Conservation (phyloP, 2,888 invertebrate species). For the Seira sanloemensis region DNA sequence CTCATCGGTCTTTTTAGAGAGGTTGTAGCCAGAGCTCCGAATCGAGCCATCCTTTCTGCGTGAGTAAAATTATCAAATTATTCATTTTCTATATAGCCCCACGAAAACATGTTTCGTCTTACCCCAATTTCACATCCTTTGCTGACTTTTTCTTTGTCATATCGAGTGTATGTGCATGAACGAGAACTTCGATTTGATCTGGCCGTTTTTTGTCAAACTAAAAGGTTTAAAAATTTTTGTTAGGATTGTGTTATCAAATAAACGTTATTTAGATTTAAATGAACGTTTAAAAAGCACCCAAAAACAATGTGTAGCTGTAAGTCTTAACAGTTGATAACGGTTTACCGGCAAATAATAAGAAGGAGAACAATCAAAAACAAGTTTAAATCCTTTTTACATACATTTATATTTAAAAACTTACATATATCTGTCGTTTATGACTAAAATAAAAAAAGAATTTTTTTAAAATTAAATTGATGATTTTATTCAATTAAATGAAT, state of each 20-base stretch:
- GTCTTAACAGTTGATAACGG: no score
- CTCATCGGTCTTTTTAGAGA: slow-evolving; percentile 51
- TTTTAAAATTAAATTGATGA: background rate
- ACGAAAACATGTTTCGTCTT: slow-evolving; percentile 8
- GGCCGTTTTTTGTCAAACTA: slow-evolving; percentile 41
- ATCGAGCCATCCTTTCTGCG: slow-evolving; percentile 67
- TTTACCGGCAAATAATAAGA: background rate
- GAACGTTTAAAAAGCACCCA: background rate
- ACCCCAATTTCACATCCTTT: slow-evolving; percentile 43
- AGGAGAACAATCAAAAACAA: background rate
- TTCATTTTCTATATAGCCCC: background rate
- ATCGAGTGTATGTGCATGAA: slow-evolving; percentile 61
- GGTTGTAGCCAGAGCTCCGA: slow-evolving; percentile 62
- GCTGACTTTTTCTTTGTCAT: slow-evolving; percentile 52
- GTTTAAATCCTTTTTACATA: no score
- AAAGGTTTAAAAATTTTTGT: slow-evolving; percentile 31
- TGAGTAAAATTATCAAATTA: background rate
- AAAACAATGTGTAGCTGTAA: background rate
- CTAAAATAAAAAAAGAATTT: background rate
- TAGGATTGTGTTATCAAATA: no score
- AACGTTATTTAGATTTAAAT: no score
- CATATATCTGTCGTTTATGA: slow-evolving; percentile 34
- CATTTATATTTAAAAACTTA: slow-evolving; percentile 8
- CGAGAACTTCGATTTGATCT: slow-evolving; percentile 54
- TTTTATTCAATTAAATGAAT: no score